phyloP scores from a whole-genome alignment of 1,140 invertebrate genomes.

The Eriosoma lanigerum region DNA sequence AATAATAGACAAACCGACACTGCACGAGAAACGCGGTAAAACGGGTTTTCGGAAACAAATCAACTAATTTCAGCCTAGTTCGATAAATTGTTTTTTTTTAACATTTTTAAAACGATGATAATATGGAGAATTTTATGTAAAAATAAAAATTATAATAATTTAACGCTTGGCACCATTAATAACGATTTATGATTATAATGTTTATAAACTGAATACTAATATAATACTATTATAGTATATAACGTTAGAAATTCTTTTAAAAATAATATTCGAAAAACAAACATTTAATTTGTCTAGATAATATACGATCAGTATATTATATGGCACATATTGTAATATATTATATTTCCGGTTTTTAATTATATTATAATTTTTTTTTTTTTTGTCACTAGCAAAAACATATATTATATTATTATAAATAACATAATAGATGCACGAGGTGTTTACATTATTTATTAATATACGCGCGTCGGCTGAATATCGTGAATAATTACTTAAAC shows the following conservation, averaged over 20 bases:
- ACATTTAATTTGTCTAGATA: constrained; percentile 24
- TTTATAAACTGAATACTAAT: too few relatives aligned
- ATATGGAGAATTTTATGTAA: not conserved
- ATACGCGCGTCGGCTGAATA: not conserved
- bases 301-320: too few relatives aligned
- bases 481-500: too few relatives aligned
- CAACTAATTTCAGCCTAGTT: not conserved
- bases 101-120: not conserved
- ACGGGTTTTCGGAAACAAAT: not conserved
- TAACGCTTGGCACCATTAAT: constrained; percentile 9
- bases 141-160: constrained; percentile 8
- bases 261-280: constrained; percentile 12
- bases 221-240: too few relatives aligned
- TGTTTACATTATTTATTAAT: not conserved
- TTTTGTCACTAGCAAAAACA: not conserved
- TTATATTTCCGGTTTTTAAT: not conserved
- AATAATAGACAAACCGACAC: too few relatives aligned
- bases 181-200: constrained; percentile 2
- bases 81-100: not conserved
- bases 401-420: too few relatives aligned
- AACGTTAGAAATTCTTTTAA: too few relatives aligned
- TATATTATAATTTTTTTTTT: not conserved
- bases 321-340: not conserved
- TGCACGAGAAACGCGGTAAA: not conserved
- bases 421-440: not conserved